These are phyloP conservation scores for Enteromius radiatus DNA, from an alignment of 2,797 vertebrate species.

Conservation along the genomic window DNA sequence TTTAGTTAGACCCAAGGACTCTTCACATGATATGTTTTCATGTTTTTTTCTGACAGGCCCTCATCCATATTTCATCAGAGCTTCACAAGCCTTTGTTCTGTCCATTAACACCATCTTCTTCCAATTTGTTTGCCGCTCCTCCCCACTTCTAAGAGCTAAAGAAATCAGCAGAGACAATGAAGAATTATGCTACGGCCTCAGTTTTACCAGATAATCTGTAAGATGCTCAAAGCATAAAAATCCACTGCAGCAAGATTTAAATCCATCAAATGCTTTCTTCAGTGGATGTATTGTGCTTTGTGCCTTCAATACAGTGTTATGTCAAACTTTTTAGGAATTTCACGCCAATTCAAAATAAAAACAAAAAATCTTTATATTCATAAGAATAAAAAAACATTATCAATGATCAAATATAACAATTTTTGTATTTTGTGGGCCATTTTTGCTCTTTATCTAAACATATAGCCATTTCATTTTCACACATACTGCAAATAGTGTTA, in stretches of 20 bases:
- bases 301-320: background rate
- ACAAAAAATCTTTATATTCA: background rate
- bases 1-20: slow-evolving; percentile 35
- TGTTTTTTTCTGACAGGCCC: slow-evolving; percentile 57
- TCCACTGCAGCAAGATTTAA: background rate
- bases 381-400: background rate
- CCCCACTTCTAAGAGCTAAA: slow-evolving; percentile 30
- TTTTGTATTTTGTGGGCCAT: background rate
- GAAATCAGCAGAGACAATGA: slow-evolving; percentile 24
- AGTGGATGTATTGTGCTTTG: background rate
- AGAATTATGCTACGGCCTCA: background rate
- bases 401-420: background rate
- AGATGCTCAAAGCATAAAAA: background rate
- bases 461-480: background rate
- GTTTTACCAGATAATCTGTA: background rate
- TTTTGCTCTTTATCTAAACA: background rate
- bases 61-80: slow-evolving; percentile 57
- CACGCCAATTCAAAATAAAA: background rate
- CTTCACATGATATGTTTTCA: slow-evolving; percentile 56
- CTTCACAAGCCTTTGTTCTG: slow-evolving; percentile 60
- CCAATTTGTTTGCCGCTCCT: slow-evolving; percentile 30
- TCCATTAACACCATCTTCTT: slow-evolving; percentile 51
- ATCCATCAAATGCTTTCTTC: background rate
- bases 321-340: background rate
- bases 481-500: background rate